Evolutionary conservation across 2,113 vertebrate genomes (phyloP).

Genomic region (Epinephelus moara): DNA sequence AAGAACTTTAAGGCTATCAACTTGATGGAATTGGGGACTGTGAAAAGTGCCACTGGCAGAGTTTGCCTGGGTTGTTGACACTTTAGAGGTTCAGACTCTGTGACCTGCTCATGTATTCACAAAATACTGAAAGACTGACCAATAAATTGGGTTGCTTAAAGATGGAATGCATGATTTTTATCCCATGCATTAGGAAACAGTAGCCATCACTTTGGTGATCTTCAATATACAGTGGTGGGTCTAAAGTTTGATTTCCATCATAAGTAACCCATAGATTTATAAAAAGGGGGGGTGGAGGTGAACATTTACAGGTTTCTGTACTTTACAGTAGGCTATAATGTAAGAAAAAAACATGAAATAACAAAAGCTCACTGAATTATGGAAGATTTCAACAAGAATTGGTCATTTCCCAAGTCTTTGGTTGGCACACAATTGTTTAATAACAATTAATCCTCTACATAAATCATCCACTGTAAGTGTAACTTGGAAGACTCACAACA

Average conservation of each 20-base stretch:
- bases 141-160: conserved; percentile 22
- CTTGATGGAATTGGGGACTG: conserved; percentile 48
- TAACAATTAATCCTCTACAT: not conserved
- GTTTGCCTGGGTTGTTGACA: conserved; percentile 41
- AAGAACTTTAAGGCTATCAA: conserved; percentile 62
- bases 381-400: no score
- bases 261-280: not conserved
- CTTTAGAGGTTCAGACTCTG: conserved; percentile 36
- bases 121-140: conserved; percentile 40
- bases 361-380: no score
- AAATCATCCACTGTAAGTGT: not conserved
- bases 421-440: no score
- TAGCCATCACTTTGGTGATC: not conserved
- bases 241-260: not conserved
- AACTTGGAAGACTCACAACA: not conserved
- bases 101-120: conserved; percentile 13
- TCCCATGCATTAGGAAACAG: not conserved
- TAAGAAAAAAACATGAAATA: not conserved
- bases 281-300: not conserved
- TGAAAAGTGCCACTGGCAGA: conserved; percentile 58
- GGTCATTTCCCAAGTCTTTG: no score
- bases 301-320: not conserved
- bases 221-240: not conserved
- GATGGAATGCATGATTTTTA: conserved; percentile 15
- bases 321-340: not conserved